Conservation (phyloP, 2,888 invertebrate species). For the Hermaeophaga mercurialis region DNA sequence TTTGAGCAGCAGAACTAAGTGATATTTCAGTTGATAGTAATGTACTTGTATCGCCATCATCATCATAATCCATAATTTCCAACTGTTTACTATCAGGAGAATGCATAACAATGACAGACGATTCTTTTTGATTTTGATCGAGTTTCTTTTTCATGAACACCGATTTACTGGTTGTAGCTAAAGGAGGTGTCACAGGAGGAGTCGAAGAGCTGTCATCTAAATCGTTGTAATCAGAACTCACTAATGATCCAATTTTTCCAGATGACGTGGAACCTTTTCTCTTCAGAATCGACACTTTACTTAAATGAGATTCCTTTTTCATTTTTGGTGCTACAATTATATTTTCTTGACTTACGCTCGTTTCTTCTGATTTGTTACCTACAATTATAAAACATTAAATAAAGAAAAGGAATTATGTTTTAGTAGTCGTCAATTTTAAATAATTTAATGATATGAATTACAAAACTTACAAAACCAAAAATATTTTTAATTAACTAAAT, state of each 20-base stretch:
- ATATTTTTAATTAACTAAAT: too few relatives aligned
- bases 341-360: slow-evolving; percentile 27
- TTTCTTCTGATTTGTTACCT: slow-evolving; percentile 30
- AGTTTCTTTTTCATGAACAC: slow-evolving; percentile 46
- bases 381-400: too few relatives aligned
- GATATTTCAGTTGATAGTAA: slow-evolving; percentile 65
- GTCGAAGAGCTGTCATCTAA: slow-evolving; percentile 64
- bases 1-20: slow-evolving; percentile 63
- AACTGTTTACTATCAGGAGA: slow-evolving; percentile 57
- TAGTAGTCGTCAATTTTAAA: too few relatives aligned
- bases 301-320: slow-evolving; percentile 59
- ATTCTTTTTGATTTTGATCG: slow-evolving; percentile 44
- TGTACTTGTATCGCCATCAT: slow-evolving; percentile 65
- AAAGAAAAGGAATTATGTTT: too few relatives aligned
- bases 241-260: slow-evolving; percentile 59
- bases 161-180: slow-evolving; percentile 43
- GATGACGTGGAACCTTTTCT: slow-evolving; percentile 58
- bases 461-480: too few relatives aligned
- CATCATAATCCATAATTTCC: slow-evolving; percentile 65
- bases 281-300: slow-evolving; percentile 66
- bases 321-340: slow-evolving; percentile 45
- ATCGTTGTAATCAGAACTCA: slow-evolving; percentile 65
- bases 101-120: slow-evolving; percentile 40
- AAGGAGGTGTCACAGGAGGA: slow-evolving; percentile 62
- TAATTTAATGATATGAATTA: too few relatives aligned